Evolutionary conservation across 1,140 invertebrate species (phyloP).

Genomic region (Mylabris phalerata): DNA sequence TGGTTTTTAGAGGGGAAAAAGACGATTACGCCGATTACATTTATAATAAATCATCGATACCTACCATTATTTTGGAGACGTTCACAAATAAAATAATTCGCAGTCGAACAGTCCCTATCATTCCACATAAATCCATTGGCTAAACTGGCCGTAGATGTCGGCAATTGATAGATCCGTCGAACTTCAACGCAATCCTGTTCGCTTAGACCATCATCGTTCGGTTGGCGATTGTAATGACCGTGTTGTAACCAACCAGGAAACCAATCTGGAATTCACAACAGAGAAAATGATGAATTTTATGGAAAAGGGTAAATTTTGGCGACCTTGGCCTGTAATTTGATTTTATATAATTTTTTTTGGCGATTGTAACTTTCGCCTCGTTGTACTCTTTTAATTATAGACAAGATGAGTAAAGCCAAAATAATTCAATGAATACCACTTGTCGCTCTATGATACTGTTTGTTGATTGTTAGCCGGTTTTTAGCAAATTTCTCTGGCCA

Average conservation of each 20-base stretch:
- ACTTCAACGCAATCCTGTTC: constrained; percentile 74
- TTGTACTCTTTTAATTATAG: constrained; percentile 5
- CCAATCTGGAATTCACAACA: constrained; percentile 56
- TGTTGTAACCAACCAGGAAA: constrained; percentile 64
- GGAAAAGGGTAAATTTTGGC: no score
- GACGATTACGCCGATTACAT: no score
- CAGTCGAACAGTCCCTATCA: constrained; percentile 61
- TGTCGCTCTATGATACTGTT: neutral
- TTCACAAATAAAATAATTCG: constrained; percentile 68
- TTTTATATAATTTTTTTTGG: no score
- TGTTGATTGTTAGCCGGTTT: no score
- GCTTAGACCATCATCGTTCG: constrained; percentile 72
- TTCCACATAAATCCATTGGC: constrained; percentile 64
- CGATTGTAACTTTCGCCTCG: neutral
- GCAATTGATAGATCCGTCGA: constrained; percentile 53
- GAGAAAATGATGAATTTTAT: no score
- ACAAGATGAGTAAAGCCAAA: neutral
- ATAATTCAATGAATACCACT: neutral
- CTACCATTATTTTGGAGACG: constrained; percentile 50
- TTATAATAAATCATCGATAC: constrained; percentile 7
- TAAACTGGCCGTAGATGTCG: constrained; percentile 42
- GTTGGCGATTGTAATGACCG: constrained; percentile 60
- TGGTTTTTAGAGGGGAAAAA: no score
- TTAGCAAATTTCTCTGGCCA: no score
- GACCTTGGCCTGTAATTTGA: constrained; percentile 10